Evolutionary conservation across 1,140 invertebrate species (phyloP).

Genomic region (Diachasma alloeum): DNA sequence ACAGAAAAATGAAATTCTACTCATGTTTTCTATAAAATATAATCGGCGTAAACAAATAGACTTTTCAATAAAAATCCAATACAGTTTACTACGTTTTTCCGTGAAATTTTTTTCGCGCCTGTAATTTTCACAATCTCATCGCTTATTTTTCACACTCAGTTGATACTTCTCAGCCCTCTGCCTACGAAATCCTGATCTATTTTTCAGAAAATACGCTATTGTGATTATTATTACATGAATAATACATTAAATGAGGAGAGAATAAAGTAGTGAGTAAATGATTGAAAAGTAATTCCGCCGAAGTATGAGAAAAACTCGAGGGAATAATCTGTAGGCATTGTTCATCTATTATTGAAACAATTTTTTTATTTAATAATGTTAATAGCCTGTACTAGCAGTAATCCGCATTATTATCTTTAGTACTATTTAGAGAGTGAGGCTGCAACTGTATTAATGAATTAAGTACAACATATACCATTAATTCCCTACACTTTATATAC

Average conservation of each 20-base stretch:
- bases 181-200: conserved; percentile 62
- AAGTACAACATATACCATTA: conserved; percentile 47
- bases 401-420: conserved; percentile 46
- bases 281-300: neutral
- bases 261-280: conserved; percentile 45
- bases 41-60: no score
- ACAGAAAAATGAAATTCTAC: no score
- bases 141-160: neutral
- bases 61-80: no score
- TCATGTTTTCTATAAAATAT: no score
- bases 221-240: conserved; percentile 63
- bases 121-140: no score
- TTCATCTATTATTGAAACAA: conserved; percentile 32
- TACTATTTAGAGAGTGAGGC: conserved; percentile 47
- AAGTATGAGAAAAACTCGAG: neutral
- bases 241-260: conserved; percentile 37
- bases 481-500: conserved; percentile 62
- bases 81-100: no score
- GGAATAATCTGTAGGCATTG: conserved; percentile 22
- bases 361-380: conserved; percentile 36
- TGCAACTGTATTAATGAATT: conserved; percentile 48
- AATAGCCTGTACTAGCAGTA: conserved; percentile 36
- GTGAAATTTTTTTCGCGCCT: no score
- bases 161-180: conserved; percentile 51
- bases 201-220: conserved; percentile 65